Evolutionary conservation across 2,888 invertebrate species (phyloP).

Genomic region (Acrocyrtus sp.): DNA sequence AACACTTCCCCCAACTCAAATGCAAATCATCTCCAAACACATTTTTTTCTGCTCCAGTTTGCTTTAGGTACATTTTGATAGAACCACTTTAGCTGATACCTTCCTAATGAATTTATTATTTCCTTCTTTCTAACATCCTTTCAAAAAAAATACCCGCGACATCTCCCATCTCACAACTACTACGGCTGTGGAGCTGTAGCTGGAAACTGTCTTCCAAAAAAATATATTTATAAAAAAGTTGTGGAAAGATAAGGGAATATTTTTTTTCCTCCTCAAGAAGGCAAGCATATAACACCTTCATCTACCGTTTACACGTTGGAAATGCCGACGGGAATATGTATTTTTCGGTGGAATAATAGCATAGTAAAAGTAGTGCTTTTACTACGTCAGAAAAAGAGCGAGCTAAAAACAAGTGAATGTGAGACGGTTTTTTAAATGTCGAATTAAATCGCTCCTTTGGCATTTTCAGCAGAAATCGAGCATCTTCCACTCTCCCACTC

Average conservation of each 20-base stretch:
- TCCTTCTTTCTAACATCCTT: too few species aligned
- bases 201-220: too few species aligned
- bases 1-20: slow-evolving; percentile 11
- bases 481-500: too few species aligned
- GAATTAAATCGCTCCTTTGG: slow-evolving; percentile 51
- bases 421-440: slow-evolving; percentile 49
- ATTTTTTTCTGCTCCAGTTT: background rate
- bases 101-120: slow-evolving; percentile 46
- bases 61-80: slow-evolving; percentile 5
- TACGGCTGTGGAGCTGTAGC: too few species aligned
- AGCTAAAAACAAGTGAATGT: background rate
- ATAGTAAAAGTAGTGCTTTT: background rate
- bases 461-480: too few species aligned
- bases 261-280: too few species aligned
- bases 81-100: slow-evolving; percentile 43
- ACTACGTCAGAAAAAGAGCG: background rate
- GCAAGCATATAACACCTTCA: too few species aligned
- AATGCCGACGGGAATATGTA: slow-evolving; percentile 8
- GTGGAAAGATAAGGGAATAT: too few species aligned
- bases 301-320: too few species aligned
- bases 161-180: too few species aligned
- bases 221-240: too few species aligned
- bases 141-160: too few species aligned
- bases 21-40: slow-evolving; percentile 1
- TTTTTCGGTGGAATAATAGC: background rate